Conservation (phyloP, 2,113 vertebrate species). For the Rhombomys opimus region DNA sequence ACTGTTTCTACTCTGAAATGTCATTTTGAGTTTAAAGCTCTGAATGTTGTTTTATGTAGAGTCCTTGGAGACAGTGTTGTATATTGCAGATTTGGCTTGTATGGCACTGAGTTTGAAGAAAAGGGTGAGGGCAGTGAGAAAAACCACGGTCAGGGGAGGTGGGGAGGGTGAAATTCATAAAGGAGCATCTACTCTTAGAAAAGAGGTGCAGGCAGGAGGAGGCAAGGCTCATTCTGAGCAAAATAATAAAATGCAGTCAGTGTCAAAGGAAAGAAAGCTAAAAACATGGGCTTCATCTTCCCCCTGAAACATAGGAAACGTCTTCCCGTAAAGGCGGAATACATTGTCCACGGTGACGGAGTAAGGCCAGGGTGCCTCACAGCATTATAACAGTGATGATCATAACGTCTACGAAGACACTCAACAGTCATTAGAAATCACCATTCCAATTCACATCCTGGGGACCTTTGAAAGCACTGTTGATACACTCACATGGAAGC, state of each 20-base stretch:
- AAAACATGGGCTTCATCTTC: not conserved
- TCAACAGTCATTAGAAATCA: not conserved
- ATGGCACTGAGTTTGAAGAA: slow-evolving; percentile 66
- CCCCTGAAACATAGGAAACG: not conserved
- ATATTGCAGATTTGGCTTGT: slow-evolving; percentile 74
- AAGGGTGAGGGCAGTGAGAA: slow-evolving; percentile 57
- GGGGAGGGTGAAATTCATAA: slow-evolving; percentile 62
- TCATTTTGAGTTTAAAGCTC: slow-evolving; percentile 83
- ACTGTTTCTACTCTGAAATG: slow-evolving; percentile 81
- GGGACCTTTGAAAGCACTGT: not conserved
- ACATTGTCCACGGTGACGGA: not conserved
- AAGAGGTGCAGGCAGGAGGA: slow-evolving; percentile 43
- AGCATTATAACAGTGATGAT: not conserved
- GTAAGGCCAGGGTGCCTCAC: not conserved
- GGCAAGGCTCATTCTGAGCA: slow-evolving; percentile 7
- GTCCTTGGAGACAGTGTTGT: slow-evolving; percentile 81
- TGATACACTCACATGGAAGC: not conserved
- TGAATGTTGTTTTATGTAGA: slow-evolving; percentile 81
- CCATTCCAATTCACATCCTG: not conserved
- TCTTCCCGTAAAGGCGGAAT: not conserved
- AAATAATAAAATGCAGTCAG: slow-evolving; percentile 43
- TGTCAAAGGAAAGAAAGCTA: not conserved
- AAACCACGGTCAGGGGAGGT: not conserved
- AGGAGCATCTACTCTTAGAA: slow-evolving; percentile 59
- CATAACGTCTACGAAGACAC: not conserved